Percentiles rank a stretch among this genome's conserved stretches.
These are phyloP conservation scores for Orgyia antiqua DNA, from an alignment of 2,888 invertebrate genomes.

Conservation along the genomic window DNA sequence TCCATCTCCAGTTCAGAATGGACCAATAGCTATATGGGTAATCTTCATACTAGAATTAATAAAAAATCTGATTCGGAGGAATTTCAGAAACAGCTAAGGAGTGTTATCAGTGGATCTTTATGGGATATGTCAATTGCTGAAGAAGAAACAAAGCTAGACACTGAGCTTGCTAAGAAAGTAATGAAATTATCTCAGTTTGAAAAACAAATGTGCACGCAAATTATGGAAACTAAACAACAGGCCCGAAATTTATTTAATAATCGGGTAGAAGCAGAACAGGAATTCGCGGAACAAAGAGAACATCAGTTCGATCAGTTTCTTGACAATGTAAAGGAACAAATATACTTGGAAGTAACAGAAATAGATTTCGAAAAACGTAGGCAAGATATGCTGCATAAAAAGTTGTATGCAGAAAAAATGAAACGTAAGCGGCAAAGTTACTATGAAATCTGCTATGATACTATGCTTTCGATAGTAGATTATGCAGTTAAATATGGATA, in stretches of 20 bases:
- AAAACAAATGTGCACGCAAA: slow-evolving; percentile 80
- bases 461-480: slow-evolving; percentile 74
- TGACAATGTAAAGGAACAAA: slow-evolving; percentile 60
- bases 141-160: slow-evolving; percentile 72
- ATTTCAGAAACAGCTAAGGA: slow-evolving; percentile 70
- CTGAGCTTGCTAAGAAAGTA: slow-evolving; percentile 73
- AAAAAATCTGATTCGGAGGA: slow-evolving; percentile 58
- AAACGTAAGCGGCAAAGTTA: slow-evolving; percentile 66
- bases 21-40: slow-evolving; percentile 67
- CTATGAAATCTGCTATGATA: slow-evolving; percentile 70
- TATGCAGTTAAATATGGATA: slow-evolving; percentile 73
- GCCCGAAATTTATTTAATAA: slow-evolving; percentile 75
- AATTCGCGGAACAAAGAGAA: slow-evolving; percentile 68
- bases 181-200: slow-evolving; percentile 81
- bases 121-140: slow-evolving; percentile 74
- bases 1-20: slow-evolving; percentile 51
- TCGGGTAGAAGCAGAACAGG: slow-evolving; percentile 67
- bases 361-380: slow-evolving; percentile 73
- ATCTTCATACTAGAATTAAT: slow-evolving; percentile 61
- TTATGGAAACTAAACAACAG: slow-evolving; percentile 80
- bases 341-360: slow-evolving; percentile 64
- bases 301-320: slow-evolving; percentile 65
- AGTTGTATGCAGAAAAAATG: slow-evolving; percentile 73
- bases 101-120: slow-evolving; percentile 62
- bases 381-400: slow-evolving; percentile 69